Evolutionary conservation across 1,140 invertebrate genomes (phyloP), one percentile per base, ranked within the genome.

Genomic region (Eupeodes corollae): DNA sequence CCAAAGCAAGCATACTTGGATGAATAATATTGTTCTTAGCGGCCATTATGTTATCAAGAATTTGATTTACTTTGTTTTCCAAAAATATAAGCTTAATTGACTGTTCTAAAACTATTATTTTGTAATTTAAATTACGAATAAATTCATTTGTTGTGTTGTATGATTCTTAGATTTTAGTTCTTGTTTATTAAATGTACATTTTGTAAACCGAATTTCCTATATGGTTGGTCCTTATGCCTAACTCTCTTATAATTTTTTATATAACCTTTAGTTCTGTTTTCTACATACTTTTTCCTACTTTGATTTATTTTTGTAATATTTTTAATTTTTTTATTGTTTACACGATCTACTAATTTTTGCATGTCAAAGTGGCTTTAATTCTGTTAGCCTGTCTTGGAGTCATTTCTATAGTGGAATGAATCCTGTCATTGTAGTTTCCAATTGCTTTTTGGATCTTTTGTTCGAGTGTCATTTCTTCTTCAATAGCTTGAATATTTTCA

Each of bases 241-340:
- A 47, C 15, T 13, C 30, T 8, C 9, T 40, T 47, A 31, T 40
- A 47, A 16, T 47, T 40, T 31, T 40, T 45, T 3, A 45, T 45
- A 14, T 13, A 14, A 19, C 46, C 46, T 12, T 21, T 15, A 21
- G 38, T 6, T 19, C 38, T 47, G 9, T 9, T 47, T 47, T 47
- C 46, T 47, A 19, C 32, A 40, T 45, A 45, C n/a, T 47, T 30
- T 40, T 47, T 37, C 32, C 46, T 40, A 40, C 8, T 18, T 40
- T 15, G 30, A 32, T 47, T 47, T 16, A n/a, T n/a, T n/a, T n/a
- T n/a, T n/a, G n/a, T n/a, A n/a, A n/a, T n/a, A n/a, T 9, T 14
- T 31, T 47, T 18, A 9, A 26, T 40, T 39, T 2, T 47, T 21
- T 6, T 45, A 3, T 8, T 10, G 13, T 45, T 35, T 12, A 6